These are phyloP conservation scores for Streptopelia turtur DNA, from an alignment of 2,797 vertebrate species.

Conservation along the genomic window DNA sequence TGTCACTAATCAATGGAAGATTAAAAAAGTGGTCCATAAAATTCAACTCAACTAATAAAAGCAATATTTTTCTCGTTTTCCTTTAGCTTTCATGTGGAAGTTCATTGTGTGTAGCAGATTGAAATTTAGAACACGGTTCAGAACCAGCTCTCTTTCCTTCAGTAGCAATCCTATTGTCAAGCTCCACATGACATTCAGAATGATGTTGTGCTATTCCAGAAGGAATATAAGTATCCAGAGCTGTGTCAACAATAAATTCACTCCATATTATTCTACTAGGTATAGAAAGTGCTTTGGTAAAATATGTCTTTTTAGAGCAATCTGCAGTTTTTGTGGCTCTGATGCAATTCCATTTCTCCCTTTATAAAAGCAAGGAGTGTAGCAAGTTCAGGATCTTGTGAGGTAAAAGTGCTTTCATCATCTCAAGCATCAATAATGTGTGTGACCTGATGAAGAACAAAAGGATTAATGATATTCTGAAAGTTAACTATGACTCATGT, in stretches of 20 bases:
- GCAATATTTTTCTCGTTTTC: neutral
- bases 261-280: neutral
- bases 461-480: conserved; percentile 29
- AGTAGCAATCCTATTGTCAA: conserved; percentile 44
- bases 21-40: neutral
- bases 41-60: neutral
- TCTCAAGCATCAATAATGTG: neutral
- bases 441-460: conserved; percentile 22
- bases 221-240: conserved; percentile 59
- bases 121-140: conserved; percentile 44
- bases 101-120: conserved; percentile 37
- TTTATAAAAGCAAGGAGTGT: conserved; percentile 1
- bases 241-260: conserved; percentile 46
- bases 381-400: conserved; percentile 32
- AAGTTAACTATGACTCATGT: conserved; percentile 20
- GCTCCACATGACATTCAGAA: conserved; percentile 18
- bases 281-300: conserved; percentile 27
- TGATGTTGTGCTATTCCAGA: conserved; percentile 43
- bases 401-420: conserved; percentile 38
- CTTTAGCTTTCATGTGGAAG: neutral
- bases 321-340: conserved; percentile 1
- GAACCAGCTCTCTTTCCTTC: conserved; percentile 30
- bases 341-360: conserved; percentile 19
- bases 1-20: neutral
- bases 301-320: conserved; percentile 10